Evolutionary conservation across 2,888 invertebrate genomes (phyloP).

Genomic region (Teleogryllus oceanicus): DNA sequence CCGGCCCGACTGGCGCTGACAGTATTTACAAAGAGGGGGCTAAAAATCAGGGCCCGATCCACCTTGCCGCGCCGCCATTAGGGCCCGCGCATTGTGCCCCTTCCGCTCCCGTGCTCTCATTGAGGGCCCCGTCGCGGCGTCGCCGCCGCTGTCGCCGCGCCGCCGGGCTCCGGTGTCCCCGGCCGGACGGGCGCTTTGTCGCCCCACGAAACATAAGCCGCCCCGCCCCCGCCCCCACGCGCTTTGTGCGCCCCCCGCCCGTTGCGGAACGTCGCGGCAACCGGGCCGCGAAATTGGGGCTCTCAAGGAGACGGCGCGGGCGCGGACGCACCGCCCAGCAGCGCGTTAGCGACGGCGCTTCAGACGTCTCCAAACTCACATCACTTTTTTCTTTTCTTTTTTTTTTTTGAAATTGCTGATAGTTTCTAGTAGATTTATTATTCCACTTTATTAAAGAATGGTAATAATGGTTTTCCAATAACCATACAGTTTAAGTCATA

Average conservation of each 20-base stretch:
- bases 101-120: background rate
- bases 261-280: background rate
- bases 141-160: slow-evolving; percentile 5
- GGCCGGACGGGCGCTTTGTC: background rate
- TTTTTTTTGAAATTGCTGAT: no score
- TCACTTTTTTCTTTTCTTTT: no score
- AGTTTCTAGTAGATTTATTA: no score
- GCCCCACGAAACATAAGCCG: background rate
- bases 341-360: no score
- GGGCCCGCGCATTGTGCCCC: background rate
- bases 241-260: background rate
- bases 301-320: no score
- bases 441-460: no score
- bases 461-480: no score
- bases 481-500: no score
- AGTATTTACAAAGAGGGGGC: slow-evolving; percentile 1
- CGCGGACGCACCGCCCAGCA: no score
- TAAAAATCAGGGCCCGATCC: background rate
- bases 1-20: background rate
- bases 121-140: background rate
- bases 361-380: no score
- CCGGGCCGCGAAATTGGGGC: background rate
- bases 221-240: background rate
- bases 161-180: background rate
- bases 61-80: background rate